Percentiles rank a stretch among this genome's conserved stretches.
Conservation (phyloP, 2,888 invertebrate genomes). For the Campoplex nolae region DNA sequence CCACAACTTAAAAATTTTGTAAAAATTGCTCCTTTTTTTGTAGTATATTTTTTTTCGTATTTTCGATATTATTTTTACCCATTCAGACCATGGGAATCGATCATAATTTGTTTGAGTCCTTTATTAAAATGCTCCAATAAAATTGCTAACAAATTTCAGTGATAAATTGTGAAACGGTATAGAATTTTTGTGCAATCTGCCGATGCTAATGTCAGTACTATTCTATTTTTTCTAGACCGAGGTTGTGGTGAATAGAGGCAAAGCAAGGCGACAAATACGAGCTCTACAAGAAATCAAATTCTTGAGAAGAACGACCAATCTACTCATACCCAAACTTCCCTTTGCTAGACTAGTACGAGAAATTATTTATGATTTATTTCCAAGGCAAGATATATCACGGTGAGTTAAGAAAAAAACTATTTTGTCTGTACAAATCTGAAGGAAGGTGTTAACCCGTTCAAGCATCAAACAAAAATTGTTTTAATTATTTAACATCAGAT, state of each 20-base stretch:
- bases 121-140: not conserved
- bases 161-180: not conserved
- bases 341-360: conserved; percentile 85
- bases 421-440: not conserved
- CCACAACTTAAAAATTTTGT: not conserved
- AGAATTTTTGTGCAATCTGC: not conserved
- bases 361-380: conserved; percentile 79
- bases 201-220: not conserved
- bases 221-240: conserved; percentile 64
- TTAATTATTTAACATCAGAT: too few relatives aligned
- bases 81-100: not conserved
- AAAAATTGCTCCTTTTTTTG: too few relatives aligned
- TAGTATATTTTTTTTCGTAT: not conserved
- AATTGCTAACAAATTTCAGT: not conserved
- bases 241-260: conserved; percentile 45
- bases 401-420: conserved; percentile 53
- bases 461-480: too few relatives aligned
- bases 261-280: not conserved
- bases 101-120: not conserved
- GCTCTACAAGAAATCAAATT: conserved; percentile 77
- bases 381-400: conserved; percentile 71
- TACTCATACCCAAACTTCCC: conserved; percentile 84
- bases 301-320: conserved; percentile 76
- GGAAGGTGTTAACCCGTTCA: not conserved
- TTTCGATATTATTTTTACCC: not conserved